phyloP scores from a whole-genome alignment of 2,797 vertebrate genomes.

The Rousettus madagascariensis region DNA sequence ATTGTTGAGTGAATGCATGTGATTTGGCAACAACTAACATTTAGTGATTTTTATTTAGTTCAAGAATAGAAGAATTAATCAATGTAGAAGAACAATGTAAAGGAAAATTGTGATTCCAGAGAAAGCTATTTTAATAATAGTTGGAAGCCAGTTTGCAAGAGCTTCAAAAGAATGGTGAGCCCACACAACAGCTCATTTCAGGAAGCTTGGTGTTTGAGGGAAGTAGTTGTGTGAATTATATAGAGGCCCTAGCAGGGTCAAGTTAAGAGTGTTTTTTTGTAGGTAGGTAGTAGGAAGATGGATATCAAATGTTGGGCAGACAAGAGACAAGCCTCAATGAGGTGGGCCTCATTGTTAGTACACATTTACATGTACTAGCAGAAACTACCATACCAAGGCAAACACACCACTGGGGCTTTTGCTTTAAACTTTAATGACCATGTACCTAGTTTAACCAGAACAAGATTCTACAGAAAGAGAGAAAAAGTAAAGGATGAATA shows the following conservation, averaged over 20 bases:
- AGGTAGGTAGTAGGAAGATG: neutral
- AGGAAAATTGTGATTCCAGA: neutral
- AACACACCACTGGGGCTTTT: neutral
- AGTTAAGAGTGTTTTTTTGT: neutral
- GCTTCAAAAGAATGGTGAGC: neutral
- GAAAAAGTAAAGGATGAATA: neutral
- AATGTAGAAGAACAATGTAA: neutral
- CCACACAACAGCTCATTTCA: neutral
- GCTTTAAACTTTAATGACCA: neutral
- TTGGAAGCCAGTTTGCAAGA: neutral
- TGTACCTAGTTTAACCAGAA: neutral
- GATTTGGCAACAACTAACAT: neutral
- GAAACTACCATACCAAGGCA: neutral
- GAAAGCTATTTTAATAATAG: neutral
- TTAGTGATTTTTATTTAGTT: neutral
- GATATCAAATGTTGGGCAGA: neutral
- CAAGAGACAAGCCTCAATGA: neutral
- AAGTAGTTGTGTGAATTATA: neutral
- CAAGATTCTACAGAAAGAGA: neutral
- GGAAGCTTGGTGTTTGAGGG: neutral
- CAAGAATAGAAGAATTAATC: neutral
- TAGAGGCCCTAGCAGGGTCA: neutral
- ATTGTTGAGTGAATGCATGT: neutral
- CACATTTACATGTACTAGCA: neutral
- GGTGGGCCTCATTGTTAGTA: neutral